Percentiles rank a stretch among this genome's conserved stretches.
These are phyloP conservation scores for Nephila pilipes DNA, from an alignment of 1,140 invertebrate genomes.

Conservation along the genomic window DNA sequence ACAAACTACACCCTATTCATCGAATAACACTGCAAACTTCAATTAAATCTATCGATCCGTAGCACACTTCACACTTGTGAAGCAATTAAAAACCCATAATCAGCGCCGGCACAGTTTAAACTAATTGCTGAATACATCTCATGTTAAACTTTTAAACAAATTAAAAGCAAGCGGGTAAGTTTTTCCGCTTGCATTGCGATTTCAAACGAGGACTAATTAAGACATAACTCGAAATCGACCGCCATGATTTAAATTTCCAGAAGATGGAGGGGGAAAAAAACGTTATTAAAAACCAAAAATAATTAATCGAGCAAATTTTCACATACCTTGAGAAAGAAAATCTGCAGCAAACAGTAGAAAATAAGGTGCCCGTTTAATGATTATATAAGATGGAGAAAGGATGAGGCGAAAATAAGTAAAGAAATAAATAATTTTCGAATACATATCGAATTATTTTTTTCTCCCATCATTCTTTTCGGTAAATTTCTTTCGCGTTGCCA, in stretches of 20 bases:
- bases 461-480: neutral
- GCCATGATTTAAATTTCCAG: neutral
- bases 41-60: slow-evolving; percentile 34
- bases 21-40: slow-evolving; percentile 40
- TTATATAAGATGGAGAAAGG: neutral
- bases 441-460: slow-evolving; percentile 10
- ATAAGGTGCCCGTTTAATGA: neutral
- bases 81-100: slow-evolving; percentile 45
- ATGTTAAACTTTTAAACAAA: slow-evolving; percentile 39
- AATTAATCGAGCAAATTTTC: slow-evolving; percentile 33
- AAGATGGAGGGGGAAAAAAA: neutral
- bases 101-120: slow-evolving; percentile 6
- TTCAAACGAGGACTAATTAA: slow-evolving; percentile 14
- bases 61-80: slow-evolving; percentile 4
- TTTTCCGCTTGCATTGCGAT: neutral
- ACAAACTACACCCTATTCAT: slow-evolving; percentile 19
- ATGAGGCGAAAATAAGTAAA: neutral
- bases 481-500: slow-evolving; percentile 34
- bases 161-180: neutral
- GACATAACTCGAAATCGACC: neutral
- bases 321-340: neutral
- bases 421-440: slow-evolving; percentile 34
- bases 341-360: neutral
- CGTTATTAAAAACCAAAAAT: neutral
- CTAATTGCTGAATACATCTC: slow-evolving; percentile 29